phyloP scores from a whole-genome alignment of 2,797 vertebrate genomes.

The Cephalopachus bancanus region DNA sequence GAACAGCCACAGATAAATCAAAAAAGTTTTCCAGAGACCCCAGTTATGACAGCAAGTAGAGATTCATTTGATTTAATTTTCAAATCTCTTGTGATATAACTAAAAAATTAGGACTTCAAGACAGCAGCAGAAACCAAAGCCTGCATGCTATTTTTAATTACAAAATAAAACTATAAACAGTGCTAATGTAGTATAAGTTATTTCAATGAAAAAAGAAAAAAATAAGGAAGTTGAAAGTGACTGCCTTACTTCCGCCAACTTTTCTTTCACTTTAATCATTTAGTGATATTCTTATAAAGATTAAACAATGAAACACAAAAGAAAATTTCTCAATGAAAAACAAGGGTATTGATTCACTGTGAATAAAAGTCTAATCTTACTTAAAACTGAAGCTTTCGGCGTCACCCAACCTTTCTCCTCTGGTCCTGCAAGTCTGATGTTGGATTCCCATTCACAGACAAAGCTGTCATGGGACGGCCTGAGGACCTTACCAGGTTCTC shows the following conservation, averaged over 20 bases:
- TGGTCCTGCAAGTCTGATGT: fast-evolving
- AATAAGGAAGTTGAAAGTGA: neutral
- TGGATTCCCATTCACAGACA: neutral
- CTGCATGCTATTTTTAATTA: neutral
- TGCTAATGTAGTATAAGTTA: neutral
- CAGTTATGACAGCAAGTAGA: neutral
- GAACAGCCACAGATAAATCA: neutral
- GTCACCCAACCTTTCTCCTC: neutral
- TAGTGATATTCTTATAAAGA: neutral
- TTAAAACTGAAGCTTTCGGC: neutral
- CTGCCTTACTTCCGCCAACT: too few relatives aligned
- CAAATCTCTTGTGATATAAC: neutral
- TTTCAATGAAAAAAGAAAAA: neutral
- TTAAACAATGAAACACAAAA: too few relatives aligned
- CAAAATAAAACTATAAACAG: neutral
- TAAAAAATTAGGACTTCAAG: neutral
- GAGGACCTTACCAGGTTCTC: fast-evolving
- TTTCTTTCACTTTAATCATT: too few relatives aligned
- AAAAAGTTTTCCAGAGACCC: neutral
- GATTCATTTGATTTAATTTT: neutral
- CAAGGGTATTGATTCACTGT: fast-evolving
- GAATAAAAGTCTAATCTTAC: neutral
- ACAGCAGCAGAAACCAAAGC: neutral
- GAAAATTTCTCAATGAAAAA: neutral
- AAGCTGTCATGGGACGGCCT: fast-evolving